Conservation (phyloP, 2,888 invertebrate genomes). For the Agrotis ipsilon region DNA sequence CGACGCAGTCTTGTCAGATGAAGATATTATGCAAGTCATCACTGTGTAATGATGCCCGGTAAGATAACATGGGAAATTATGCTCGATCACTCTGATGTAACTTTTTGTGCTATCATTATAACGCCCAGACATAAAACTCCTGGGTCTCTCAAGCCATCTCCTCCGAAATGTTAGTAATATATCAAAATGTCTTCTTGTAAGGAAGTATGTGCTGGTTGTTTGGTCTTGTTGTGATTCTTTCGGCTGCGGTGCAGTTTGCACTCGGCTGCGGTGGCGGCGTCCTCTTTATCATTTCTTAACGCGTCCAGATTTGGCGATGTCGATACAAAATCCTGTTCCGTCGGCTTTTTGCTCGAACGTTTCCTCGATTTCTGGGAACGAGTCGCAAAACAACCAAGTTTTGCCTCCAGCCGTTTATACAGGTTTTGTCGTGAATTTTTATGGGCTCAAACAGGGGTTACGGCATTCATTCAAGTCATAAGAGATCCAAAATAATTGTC, state of each 20-base stretch:
- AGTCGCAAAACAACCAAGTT: constrained; percentile 85
- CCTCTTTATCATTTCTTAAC: constrained; percentile 90
- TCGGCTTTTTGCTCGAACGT: constrained; percentile 87
- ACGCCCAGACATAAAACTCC: constrained; percentile 39
- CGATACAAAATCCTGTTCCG: constrained; percentile 90
- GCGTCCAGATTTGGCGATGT: constrained; percentile 89
- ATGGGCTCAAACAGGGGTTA: constrained; percentile 82
- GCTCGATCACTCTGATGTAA: constrained; percentile 67
- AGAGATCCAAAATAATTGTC: constrained; percentile 75
- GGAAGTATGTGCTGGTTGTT: constrained; percentile 68
- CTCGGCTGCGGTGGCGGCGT: constrained; percentile 79
- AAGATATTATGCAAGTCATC: constrained; percentile 76
- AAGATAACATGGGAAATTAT: constrained; percentile 64
- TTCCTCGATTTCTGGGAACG: constrained; percentile 90
- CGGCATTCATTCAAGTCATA: constrained; percentile 80
- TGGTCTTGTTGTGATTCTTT: constrained; percentile 74
- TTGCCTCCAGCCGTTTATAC: constrained; percentile 88
- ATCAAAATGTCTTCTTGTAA: constrained; percentile 71
- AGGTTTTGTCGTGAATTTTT: constrained; percentile 90
- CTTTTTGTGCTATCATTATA: constrained; percentile 61
- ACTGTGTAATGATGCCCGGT: constrained; percentile 61
- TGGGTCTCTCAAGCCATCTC: constrained; percentile 37
- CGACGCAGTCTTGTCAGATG: constrained; percentile 59
- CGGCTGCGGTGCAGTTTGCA: constrained; percentile 70
- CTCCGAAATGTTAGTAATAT: constrained; percentile 56